Conservation (phyloP, 2,888 invertebrate species). For the Protophormia terraenovae region DNA sequence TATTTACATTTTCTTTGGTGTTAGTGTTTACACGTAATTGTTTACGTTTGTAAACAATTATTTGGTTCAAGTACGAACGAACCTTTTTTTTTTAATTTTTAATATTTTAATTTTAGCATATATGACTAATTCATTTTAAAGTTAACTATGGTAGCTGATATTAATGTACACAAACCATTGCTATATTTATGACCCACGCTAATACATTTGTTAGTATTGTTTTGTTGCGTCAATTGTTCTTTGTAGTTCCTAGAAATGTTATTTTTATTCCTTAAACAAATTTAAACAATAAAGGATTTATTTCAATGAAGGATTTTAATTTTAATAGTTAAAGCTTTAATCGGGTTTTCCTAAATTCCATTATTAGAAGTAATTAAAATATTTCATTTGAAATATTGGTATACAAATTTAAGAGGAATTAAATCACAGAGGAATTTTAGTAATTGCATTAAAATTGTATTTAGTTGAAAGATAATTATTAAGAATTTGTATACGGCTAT, state of each 20-base stretch:
- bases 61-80: not conserved
- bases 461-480: too few species aligned
- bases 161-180: not conserved
- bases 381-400: too few species aligned
- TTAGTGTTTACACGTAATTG: not conserved
- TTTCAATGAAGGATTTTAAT: not conserved
- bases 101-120: not conserved
- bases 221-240: not conserved
- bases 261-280: not conserved
- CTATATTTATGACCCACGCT: not conserved
- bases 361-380: too few species aligned
- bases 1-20: not conserved
- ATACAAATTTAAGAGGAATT: too few species aligned
- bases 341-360: too few species aligned
- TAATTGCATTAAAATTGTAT: too few species aligned
- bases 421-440: too few species aligned
- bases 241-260: not conserved
- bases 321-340: too few species aligned
- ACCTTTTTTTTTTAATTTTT: not conserved
- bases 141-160: not conserved
- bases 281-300: not conserved
- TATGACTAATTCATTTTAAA: conserved; percentile 9
- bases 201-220: not conserved
- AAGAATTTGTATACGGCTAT: too few species aligned
- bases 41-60: conserved; percentile 3